Evolutionary conservation across 2,797 vertebrate genomes (phyloP).

Genomic region (Spea hammondii): DNA sequence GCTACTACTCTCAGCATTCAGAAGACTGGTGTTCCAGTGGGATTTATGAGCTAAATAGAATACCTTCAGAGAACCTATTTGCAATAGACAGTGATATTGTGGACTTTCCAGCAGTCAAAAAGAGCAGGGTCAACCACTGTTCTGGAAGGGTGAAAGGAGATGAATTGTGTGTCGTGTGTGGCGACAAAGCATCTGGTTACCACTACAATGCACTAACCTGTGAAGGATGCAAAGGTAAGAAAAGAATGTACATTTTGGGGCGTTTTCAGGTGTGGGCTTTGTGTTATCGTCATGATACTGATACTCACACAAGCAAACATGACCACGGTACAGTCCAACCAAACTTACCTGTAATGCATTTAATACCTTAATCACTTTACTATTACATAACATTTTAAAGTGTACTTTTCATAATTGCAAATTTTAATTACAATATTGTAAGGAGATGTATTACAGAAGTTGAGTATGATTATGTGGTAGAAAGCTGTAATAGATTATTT

Average conservation of each 20-base stretch:
- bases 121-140: slow-evolving; percentile 73
- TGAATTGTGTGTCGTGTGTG: slow-evolving; percentile 94
- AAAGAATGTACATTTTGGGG: neutral
- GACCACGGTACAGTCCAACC: too few relatives aligned
- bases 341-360: too few relatives aligned
- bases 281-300: too few relatives aligned
- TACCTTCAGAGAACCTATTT: slow-evolving; percentile 78
- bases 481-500: too few relatives aligned
- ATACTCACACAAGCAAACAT: too few relatives aligned
- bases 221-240: slow-evolving; percentile 96
- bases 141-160: slow-evolving; percentile 84
- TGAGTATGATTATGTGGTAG: too few relatives aligned
- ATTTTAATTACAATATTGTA: too few relatives aligned
- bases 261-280: too few relatives aligned
- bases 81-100: slow-evolving; percentile 74
- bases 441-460: too few relatives aligned
- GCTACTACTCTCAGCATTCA: slow-evolving; percentile 82
- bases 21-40: slow-evolving; percentile 89
- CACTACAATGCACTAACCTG: slow-evolving; percentile 98
- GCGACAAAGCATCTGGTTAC: slow-evolving; percentile 96
- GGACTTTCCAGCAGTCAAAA: slow-evolving; percentile 78
- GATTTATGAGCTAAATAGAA: slow-evolving; percentile 85
- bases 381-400: too few relatives aligned
- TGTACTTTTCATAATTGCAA: too few relatives aligned
- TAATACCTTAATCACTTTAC: too few relatives aligned